Evolutionary conservation across 1,140 invertebrate genomes (phyloP), one percentile per base, ranked within the genome.

Genomic region (Anoplophora glabripennis): DNA sequence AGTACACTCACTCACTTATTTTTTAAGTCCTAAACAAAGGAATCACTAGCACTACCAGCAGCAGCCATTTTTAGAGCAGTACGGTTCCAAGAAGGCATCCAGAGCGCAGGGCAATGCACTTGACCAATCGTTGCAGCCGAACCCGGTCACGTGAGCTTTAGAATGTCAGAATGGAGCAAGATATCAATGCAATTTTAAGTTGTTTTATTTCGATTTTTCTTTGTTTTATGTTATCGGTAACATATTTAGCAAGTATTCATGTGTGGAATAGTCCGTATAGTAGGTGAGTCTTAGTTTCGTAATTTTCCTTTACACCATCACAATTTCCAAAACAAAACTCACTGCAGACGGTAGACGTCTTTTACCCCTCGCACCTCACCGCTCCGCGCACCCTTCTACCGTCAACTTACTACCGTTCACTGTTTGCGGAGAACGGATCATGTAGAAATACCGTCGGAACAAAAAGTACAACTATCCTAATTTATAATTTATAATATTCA

Each of bases 211-310:
- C 83, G 21, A 77, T 84, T 53, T 70, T 77, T 51, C 81, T 86
- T 69, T 90, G 89, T 76, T 77, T 91, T 60, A 76, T 84, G 49
- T 79, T 93, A 59, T 88, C 90, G 4, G 68, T 88, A 57, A 76
- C 84, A 21, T 94, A 90, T 79, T 88, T 94, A 54, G 85, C 83
- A 15, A 93, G 90, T 76, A 81, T 94, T 41, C 92, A 93, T 73
- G 81, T 93, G 49, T 93, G 91, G 90, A 87, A 82, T 61, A 84
- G 83, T 17, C 84, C 84, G 63, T 80, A 86, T 63, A 81, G 82
- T 77, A 88, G 87, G 87, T 89, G 84, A 75, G 64, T 68, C 56
- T 48, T 11, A 48, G 48, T 18, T 46, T 46, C 21, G 21, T 28
- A 28, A 28, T 28, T 46, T 46, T 46, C 28, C 44, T 17, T 60